Evolutionary conservation across 2,797 vertebrate genomes (phyloP), one percentile per base, ranked within the genome.

Genomic region (Gymnoscopelus braueri): DNA sequence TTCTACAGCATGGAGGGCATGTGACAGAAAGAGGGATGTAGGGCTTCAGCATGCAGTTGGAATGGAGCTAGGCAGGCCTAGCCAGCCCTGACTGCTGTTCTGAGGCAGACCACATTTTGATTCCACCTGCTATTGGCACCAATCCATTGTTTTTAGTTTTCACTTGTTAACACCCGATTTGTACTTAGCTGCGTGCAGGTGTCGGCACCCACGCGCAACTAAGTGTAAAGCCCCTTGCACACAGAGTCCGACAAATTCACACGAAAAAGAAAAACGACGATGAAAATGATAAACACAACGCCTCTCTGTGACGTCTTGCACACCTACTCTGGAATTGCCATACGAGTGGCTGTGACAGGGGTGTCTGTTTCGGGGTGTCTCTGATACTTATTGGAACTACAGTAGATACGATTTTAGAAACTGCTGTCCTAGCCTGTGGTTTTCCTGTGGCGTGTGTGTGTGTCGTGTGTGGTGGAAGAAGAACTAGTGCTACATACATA

Each of bases 401-500:
- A 74, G 63, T 70, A 65, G 32, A 51, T 55, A 69, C 8, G 39
- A 44, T 44, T 6, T 44, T 7, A 44, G 39, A 71, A 77, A 5
- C 57, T n/a, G 57, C 29, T 19, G 55, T 57, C 44, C 53, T 66
- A 9, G 47, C 61, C 57, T 75, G 75, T 77, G 52, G 66, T 82
- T 63, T 78, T 63, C 77, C 54, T 73, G 77, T 81, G 74, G 60
- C 11, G 54, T 76, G 67, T 70, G 74, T 62, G 13, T 50, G 49
- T 50, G 47, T n/a, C 4, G 14, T 51, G 50, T 29, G 50, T 26
- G 29, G 76, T 72, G 71, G 69, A 82, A 74, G 64, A 84, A 83
- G 70, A 76, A 72, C 77, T 78, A 79, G 78, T 77, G 69, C 70
- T 88, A 72, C 60, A 77, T 78, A 52, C 76, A 74, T 83, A 79